Evolutionary conservation across 2,113 vertebrate species (phyloP).

Genomic region (Lipophrys pholis): DNA sequence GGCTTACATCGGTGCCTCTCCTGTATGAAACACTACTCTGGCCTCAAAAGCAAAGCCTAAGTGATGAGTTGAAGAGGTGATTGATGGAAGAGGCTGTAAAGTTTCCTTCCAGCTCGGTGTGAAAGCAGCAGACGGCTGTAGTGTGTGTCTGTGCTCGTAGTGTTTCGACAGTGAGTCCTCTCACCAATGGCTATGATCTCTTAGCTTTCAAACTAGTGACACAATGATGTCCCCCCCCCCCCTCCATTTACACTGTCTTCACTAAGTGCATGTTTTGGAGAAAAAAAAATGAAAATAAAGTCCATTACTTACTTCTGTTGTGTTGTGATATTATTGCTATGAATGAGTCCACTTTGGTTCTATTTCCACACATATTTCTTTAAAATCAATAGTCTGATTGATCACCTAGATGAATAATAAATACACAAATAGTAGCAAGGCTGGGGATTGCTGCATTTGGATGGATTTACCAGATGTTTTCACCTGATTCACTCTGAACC

Average conservation of each 20-base stretch:
- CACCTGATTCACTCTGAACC: too few species aligned
- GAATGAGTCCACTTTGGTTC: not conserved
- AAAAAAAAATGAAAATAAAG: conserved; percentile 48
- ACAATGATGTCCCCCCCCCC: conserved; percentile 21
- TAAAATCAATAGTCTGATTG: too few species aligned
- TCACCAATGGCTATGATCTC: conserved; percentile 3
- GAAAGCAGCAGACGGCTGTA: not conserved
- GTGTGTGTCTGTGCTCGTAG: conserved; percentile 15
- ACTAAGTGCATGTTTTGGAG: conserved; percentile 64
- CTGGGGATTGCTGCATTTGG: too few species aligned
- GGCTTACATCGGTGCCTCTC: not conserved
- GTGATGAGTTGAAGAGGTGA: not conserved
- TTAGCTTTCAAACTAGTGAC: conserved; percentile 31
- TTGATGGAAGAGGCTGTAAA: not conserved
- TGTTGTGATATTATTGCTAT: conserved; percentile 4
- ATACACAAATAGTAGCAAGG: too few species aligned
- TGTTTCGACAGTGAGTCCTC: not conserved
- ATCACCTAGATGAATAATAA: too few species aligned
- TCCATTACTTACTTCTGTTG: conserved; percentile 19
- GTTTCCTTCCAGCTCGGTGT: not conserved
- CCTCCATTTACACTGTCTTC: conserved; percentile 28
- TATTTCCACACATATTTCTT: not conserved
- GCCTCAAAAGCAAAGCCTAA: not conserved
- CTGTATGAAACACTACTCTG: conserved; percentile 6
- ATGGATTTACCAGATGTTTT: too few species aligned